Base-by-base conservation (phyloP, 2,888 invertebrate genomes). In the Drosophila limbata region DNA sequence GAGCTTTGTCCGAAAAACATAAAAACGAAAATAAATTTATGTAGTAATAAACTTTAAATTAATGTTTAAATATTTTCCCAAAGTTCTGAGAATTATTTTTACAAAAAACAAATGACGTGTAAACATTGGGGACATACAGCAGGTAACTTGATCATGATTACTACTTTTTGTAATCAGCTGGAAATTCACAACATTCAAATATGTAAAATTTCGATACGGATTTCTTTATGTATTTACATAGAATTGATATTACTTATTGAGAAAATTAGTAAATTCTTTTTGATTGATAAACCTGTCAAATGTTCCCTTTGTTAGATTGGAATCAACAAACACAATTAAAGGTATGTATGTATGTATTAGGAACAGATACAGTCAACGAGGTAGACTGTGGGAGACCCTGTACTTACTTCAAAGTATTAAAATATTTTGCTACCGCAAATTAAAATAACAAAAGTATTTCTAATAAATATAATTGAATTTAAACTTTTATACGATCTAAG, bases 61-160 rank as follows among this genome's bases (percentile, higher is more conserved):
- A 33, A 31, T 19, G 33, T 6, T 1, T 17, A 42, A 21, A 17
- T 13, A 4, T 33, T 39, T 21, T 9, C n/a, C 21, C 28, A 37
- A 51, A 25, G 15, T 4, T 10, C 15, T 37, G n/a, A 10, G 25
- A 25, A 37, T 21, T 39, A 35, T 51, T 25, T 37, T 25, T 33
- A 40, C n/a, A 25, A 21, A 8, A 8, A 52, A 25, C n/a, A 61
- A 44, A 10, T 48, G 31, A 25, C 37, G 51, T 50, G 33, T 45
- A 40, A 39, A 51, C 33, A 39, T 19, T 21, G 25, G 19, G n/a
- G n/a, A 5, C n/a, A 37, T 37, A n/a, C 37, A 37, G 37, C 37
- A 37, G 37, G n/a, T n/a, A n/a, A 6, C n/a, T n/a, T 37, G 37
- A 37, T 37, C 37, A n/a, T 37, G 37, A n/a, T 37, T n/a, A 37